phyloP scores from a whole-genome alignment of 2,888 invertebrate genomes.

The Phaonia tiefii region DNA sequence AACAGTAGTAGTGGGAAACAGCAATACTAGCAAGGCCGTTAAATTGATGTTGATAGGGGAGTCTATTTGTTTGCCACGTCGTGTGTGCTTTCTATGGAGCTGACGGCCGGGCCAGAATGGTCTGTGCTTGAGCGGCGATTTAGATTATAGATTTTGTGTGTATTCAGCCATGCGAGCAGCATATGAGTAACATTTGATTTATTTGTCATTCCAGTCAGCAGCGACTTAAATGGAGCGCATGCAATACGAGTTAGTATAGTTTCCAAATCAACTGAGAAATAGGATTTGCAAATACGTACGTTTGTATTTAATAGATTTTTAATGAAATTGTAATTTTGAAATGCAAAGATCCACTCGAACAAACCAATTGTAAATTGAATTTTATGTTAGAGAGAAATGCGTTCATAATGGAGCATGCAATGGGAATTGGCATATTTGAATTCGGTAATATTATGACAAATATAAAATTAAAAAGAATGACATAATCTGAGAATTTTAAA shows the following conservation, averaged over 20 bases:
- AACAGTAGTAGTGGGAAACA: neutral
- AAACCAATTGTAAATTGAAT: no score
- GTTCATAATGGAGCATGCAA: no score
- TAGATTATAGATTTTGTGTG: neutral
- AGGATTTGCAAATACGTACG: neutral
- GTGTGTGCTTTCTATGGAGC: neutral
- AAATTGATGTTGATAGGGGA: neutral
- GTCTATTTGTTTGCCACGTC: slow-evolving; percentile 14
- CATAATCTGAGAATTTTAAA: no score
- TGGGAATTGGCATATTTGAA: no score
- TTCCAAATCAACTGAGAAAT: neutral
- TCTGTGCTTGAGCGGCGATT: slow-evolving; percentile 4
- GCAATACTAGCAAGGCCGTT: slow-evolving; percentile 5
- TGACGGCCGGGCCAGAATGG: no score
- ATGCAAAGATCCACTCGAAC: no score
- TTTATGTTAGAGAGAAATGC: no score
- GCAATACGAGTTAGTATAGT: no score
- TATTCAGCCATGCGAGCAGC: slow-evolving; percentile 20
- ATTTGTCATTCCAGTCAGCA: neutral
- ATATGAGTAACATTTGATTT: slow-evolving; percentile 37
- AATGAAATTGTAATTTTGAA: neutral
- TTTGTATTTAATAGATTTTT: no score
- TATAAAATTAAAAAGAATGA: no score
- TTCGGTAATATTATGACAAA: no score
- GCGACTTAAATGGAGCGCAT: no score